phyloP scores from a whole-genome alignment of 2,113 vertebrate species.

The Atherinomorus stipes region DNA sequence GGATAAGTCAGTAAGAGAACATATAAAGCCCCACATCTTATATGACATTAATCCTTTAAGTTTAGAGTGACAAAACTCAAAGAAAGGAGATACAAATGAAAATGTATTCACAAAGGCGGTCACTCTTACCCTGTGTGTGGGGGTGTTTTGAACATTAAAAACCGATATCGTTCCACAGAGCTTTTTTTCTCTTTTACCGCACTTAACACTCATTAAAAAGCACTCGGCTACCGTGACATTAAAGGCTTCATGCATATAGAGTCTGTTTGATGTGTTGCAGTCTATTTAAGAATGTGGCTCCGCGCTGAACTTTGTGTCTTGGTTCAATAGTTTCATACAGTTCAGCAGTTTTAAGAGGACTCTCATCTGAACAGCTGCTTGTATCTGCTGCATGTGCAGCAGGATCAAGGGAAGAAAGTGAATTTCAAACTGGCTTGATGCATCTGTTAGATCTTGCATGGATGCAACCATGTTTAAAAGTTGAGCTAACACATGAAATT shows the following conservation, averaged over 20 bases:
- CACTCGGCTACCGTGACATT: slow-evolving; percentile 13
- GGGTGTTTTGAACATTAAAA: slow-evolving; percentile 12
- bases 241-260: slow-evolving; percentile 1
- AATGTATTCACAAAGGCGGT: background rate
- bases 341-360: slow-evolving; percentile 4
- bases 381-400: background rate
- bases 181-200: slow-evolving; percentile 20
- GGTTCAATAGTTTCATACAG: slow-evolving; percentile 14
- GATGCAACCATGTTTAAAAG: background rate
- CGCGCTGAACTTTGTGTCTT: slow-evolving; percentile 1
- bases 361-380: background rate
- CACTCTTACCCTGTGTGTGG: background rate
- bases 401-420: background rate
- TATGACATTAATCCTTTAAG: background rate
- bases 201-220: slow-evolving; percentile 25
- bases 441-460: background rate
- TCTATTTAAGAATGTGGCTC: slow-evolving; percentile 1
- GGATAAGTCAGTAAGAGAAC: background rate
- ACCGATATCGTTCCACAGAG: background rate
- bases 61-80: background rate
- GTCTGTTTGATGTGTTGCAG: slow-evolving; percentile 27
- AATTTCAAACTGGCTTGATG: background rate
- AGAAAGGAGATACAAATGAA: background rate
- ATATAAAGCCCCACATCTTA: background rate
- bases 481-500: background rate